These are phyloP conservation scores for Phaetusa simplex DNA, from an alignment of 2,113 vertebrate species.

Conservation along the genomic window DNA sequence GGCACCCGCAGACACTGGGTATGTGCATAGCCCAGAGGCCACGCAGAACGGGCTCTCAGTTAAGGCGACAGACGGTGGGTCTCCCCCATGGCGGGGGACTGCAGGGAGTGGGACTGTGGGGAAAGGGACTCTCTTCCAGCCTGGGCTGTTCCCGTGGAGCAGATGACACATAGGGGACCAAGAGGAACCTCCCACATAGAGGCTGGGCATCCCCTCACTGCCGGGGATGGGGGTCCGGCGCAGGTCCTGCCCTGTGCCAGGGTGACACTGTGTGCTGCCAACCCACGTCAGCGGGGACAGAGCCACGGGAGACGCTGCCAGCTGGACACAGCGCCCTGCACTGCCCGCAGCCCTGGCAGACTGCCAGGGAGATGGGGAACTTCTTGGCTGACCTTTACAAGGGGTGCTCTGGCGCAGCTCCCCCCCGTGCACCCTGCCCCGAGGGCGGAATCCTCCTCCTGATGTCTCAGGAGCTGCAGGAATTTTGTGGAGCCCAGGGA, in stretches of 20 bases:
- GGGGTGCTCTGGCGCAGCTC: background rate
- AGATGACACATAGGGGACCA: background rate
- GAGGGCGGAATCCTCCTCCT: background rate
- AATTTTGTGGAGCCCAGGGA: background rate
- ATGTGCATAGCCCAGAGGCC: conserved; percentile 1
- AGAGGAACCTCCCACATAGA: background rate
- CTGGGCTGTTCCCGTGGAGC: background rate
- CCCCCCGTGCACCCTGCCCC: background rate
- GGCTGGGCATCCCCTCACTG: background rate
- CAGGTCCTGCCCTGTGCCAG: background rate
- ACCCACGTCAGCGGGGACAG: background rate
- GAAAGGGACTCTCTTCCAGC: background rate
- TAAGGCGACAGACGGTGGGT: conserved; percentile 53
- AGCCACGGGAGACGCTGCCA: background rate
- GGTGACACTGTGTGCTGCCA: conserved; percentile 4
- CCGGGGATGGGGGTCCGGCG: accelerated
- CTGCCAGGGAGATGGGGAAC: background rate
- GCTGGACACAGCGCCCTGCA: background rate
- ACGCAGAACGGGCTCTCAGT: conserved; percentile 9
- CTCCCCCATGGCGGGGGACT: background rate
- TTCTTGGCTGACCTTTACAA: background rate
- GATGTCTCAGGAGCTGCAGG: background rate
- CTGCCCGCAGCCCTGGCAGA: background rate
- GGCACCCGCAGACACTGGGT: background rate
- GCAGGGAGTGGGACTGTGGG: background rate